Conservation (phyloP, 1,140 invertebrate genomes). For the Drosophila bifasciata region DNA sequence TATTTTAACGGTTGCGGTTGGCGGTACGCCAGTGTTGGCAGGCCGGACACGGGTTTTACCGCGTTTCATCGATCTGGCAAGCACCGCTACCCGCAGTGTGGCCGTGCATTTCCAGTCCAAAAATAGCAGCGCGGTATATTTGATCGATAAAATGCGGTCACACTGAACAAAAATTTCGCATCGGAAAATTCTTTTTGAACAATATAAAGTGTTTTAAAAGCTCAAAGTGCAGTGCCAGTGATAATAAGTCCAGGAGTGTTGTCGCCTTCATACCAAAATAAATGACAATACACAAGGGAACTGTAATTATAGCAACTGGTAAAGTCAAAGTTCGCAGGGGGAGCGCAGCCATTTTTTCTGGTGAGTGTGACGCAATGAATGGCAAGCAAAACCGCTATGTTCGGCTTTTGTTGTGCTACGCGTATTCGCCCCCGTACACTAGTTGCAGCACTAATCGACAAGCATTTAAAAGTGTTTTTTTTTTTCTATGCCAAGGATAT, state of each 20-base stretch:
- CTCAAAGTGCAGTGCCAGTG: background rate
- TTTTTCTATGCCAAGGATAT: background rate
- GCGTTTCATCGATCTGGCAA: too few relatives aligned
- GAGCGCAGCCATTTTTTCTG: conserved; percentile 9
- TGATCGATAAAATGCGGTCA: too few relatives aligned
- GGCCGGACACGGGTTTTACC: too few relatives aligned
- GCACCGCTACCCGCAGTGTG: too few relatives aligned
- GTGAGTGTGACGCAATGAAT: conserved; percentile 6
- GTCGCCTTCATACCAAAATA: conserved; percentile 18
- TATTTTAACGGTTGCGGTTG: background rate
- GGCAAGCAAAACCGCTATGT: background rate
- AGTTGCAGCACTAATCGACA: background rate
- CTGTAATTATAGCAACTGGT: background rate
- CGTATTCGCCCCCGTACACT: conserved; percentile 11
- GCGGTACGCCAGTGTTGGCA: background rate
- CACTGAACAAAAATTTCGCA: too few relatives aligned
- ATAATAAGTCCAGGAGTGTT: conserved; percentile 4
- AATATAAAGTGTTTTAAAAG: conserved; percentile 4
- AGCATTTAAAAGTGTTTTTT: too few relatives aligned
- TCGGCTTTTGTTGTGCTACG: conserved; percentile 29
- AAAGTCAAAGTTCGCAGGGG: conserved; percentile 6
- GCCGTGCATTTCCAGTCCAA: too few relatives aligned
- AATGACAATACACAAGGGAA: conserved; percentile 24
- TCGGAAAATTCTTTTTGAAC: background rate
- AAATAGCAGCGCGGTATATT: too few relatives aligned